phyloP scores from a whole-genome alignment of 2,113 vertebrate species.

The Paradoxurus hermaphroditus region DNA sequence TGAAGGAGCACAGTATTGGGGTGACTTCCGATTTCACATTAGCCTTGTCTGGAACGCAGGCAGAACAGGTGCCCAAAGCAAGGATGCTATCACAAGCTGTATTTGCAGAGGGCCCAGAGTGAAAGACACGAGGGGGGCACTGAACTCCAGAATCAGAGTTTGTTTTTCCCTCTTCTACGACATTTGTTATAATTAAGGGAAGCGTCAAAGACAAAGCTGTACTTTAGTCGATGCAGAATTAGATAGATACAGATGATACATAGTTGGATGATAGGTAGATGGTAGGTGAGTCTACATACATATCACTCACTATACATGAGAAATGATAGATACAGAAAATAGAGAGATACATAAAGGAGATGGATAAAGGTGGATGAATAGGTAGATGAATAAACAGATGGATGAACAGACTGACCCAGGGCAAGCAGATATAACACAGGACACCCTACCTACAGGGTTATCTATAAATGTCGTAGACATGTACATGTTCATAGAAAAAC shows the following conservation, averaged over 20 bases:
- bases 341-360: not conserved
- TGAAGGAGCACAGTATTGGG: rapidly evolving
- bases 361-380: not conserved
- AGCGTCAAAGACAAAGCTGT: not conserved
- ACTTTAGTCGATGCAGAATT: not conserved
- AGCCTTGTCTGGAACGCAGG: too few relatives aligned
- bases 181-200: not conserved
- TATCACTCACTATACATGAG: not conserved
- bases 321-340: not conserved
- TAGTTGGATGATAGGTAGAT: not conserved
- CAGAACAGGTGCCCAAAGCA: not conserved
- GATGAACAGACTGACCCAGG: not conserved
- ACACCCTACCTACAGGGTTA: rapidly evolving
- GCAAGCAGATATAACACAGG: not conserved
- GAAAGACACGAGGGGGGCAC: not conserved
- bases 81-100: not conserved
- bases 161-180: not conserved
- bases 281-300: not conserved
- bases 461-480: not conserved
- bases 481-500: rapidly evolving
- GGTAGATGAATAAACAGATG: not conserved
- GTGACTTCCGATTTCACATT: not conserved
- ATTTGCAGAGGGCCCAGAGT: not conserved
- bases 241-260: not conserved
- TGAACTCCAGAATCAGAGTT: not conserved